Conservation (phyloP, 2,888 invertebrate genomes). For the Glomeris marginata region DNA sequence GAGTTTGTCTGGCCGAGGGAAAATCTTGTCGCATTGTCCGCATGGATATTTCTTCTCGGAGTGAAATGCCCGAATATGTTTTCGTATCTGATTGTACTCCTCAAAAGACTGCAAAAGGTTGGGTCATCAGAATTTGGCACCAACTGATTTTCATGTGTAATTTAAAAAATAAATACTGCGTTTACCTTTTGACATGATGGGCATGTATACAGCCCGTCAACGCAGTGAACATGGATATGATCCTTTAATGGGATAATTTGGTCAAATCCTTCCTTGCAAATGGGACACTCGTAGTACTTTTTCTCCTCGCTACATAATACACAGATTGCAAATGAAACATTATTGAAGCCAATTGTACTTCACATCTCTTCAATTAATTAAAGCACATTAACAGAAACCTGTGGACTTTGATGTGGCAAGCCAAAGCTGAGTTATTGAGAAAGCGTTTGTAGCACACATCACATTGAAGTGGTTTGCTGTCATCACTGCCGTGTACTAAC, state of each 20-base stretch:
- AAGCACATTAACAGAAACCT: conserved; percentile 26
- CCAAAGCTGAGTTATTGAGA: conserved; percentile 53
- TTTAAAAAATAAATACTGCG: not conserved
- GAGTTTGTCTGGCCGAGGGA: conserved; percentile 53
- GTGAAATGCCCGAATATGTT: conserved; percentile 58
- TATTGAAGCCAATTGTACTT: not conserved
- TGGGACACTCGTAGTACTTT: conserved; percentile 53
- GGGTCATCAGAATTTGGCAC: not conserved
- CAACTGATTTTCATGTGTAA: not conserved
- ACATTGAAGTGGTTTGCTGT: conserved; percentile 53
- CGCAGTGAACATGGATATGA: conserved; percentile 48
- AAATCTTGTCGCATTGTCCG: conserved; percentile 49
- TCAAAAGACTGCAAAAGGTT: conserved; percentile 37
- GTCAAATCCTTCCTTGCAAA: conserved; percentile 51
- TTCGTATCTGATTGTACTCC: conserved; percentile 52
- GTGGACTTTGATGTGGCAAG: conserved; percentile 56
- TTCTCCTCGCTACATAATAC: conserved; percentile 32
- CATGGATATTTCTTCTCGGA: conserved; percentile 50
- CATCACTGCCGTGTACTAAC: conserved; percentile 48
- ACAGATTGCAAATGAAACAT: not conserved
- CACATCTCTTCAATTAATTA: not conserved
- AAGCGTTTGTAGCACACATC: conserved; percentile 48
- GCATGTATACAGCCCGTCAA: conserved; percentile 49
- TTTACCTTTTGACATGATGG: conserved; percentile 47
- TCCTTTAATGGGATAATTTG: conserved; percentile 46